These are phyloP conservation scores for Odontocolon sp. DNA, from an alignment of 2,888 invertebrate species.

Conservation along the genomic window DNA sequence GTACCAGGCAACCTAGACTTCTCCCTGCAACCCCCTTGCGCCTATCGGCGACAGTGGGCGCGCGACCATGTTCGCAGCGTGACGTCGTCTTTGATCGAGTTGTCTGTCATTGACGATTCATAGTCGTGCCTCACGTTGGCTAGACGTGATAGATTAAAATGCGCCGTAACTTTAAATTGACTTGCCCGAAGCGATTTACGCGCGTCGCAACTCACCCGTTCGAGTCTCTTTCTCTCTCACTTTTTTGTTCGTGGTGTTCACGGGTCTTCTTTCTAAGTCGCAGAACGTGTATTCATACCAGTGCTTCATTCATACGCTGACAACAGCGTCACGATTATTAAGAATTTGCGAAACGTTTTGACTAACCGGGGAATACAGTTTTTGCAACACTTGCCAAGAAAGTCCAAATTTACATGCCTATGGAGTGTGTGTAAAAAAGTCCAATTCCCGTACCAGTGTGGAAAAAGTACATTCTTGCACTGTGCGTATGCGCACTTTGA, in stretches of 20 bases:
- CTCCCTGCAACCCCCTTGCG: slow-evolving; percentile 31
- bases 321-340: too few relatives aligned
- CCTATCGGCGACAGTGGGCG: slow-evolving; percentile 34
- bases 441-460: too few relatives aligned
- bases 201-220: not conserved
- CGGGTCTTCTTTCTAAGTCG: not conserved
- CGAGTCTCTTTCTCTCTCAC: not conserved
- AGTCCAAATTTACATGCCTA: too few relatives aligned
- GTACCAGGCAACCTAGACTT: slow-evolving; percentile 26
- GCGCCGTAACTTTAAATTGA: slow-evolving; percentile 71
- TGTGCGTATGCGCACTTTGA: too few relatives aligned
- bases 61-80: slow-evolving; percentile 47
- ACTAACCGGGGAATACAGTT: too few relatives aligned
- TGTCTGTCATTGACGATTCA: slow-evolving; percentile 74
- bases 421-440: too few relatives aligned
- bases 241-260: not conserved
- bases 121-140: slow-evolving; percentile 61
- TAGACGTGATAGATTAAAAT: slow-evolving; percentile 69
- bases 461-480: too few relatives aligned
- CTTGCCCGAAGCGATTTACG: slow-evolving; percentile 58
- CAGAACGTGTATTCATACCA: not conserved
- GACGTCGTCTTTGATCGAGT: slow-evolving; percentile 71
- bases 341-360: too few relatives aligned
- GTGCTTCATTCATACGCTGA: too few relatives aligned
- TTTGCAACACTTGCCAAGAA: too few relatives aligned